Conservation (phyloP, 2,113 vertebrate genomes). For the Barnardius zonarius region DNA sequence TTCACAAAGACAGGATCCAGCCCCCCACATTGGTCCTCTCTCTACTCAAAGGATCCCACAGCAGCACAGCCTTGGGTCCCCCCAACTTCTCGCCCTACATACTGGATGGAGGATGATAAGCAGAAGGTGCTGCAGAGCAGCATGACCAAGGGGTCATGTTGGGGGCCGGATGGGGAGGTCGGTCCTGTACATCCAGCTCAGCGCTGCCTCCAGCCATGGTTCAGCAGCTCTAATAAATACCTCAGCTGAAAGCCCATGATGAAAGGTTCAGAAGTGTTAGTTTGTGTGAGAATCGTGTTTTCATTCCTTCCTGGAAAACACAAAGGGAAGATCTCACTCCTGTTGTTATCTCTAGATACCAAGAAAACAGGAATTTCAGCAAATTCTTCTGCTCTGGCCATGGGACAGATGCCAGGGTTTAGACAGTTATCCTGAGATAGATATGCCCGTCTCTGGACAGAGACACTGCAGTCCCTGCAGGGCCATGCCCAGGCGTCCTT, state of each 20-base stretch:
- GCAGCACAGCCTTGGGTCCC: not conserved
- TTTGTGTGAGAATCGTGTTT: not conserved
- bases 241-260: not conserved
- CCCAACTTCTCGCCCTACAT: not conserved
- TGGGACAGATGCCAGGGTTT: not conserved
- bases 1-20: not conserved
- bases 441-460: not conserved
- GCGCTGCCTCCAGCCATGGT: not conserved
- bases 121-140: not conserved
- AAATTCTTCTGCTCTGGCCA: not conserved
- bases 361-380: not conserved
- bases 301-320: not conserved
- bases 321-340: accelerated
- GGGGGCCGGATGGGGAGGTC: not conserved
- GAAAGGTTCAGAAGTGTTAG: not conserved
- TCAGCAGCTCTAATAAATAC: not conserved
- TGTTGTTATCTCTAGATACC: not conserved
- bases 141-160: accelerated
- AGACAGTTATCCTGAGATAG: not conserved
- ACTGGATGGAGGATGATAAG: not conserved
- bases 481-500: not conserved
- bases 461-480: not conserved
- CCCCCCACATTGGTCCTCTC: not conserved
- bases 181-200: not conserved
- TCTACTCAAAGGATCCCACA: not conserved